These are phyloP conservation scores for Carassius gibelio DNA, from an alignment of 2,113 vertebrate species.

Conservation along the genomic window DNA sequence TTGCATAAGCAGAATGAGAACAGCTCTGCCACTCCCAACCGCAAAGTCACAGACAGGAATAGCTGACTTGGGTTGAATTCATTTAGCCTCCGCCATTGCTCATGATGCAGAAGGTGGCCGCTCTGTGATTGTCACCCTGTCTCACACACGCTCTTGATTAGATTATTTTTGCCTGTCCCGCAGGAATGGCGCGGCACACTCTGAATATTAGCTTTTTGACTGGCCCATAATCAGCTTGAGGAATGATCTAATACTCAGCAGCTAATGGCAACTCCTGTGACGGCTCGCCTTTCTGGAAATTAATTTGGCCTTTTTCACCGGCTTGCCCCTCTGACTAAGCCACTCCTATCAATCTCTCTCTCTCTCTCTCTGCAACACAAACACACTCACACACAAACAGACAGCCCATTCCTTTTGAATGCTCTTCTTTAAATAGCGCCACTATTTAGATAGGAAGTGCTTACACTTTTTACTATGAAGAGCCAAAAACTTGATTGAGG, in stretches of 20 bases:
- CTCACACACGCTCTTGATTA: slow-evolving; percentile 46
- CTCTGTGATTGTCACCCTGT: slow-evolving; percentile 42
- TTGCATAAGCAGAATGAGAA: slow-evolving; percentile 48
- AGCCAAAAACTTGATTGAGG: not conserved
- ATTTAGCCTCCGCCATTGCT: slow-evolving; percentile 39
- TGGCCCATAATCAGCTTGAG: slow-evolving; percentile 56
- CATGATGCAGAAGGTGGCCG: slow-evolving; percentile 32
- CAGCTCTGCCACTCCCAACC: slow-evolving; percentile 24
- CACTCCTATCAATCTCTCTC: not conserved
- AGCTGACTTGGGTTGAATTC: slow-evolving; percentile 47
- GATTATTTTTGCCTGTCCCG: slow-evolving; percentile 47
- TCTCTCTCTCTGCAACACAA: slow-evolving; percentile 30
- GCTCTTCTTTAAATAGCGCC: not conserved
- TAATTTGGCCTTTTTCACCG: slow-evolving; percentile 52
- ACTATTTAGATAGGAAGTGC: not conserved
- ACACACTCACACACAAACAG: slow-evolving; percentile 8
- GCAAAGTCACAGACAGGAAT: slow-evolving; percentile 47
- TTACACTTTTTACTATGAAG: not conserved
- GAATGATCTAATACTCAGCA: slow-evolving; percentile 52
- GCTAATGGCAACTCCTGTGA: slow-evolving; percentile 45
- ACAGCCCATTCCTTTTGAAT: not conserved
- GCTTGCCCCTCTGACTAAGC: slow-evolving; percentile 1
- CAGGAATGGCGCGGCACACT: slow-evolving; percentile 30
- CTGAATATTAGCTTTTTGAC: slow-evolving; percentile 56
- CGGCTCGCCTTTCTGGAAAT: slow-evolving; percentile 49